Evolutionary conservation across 2,113 vertebrate genomes (phyloP), one percentile per base, ranked within the genome.

Genomic region (Tragelaphus imberbis): DNA sequence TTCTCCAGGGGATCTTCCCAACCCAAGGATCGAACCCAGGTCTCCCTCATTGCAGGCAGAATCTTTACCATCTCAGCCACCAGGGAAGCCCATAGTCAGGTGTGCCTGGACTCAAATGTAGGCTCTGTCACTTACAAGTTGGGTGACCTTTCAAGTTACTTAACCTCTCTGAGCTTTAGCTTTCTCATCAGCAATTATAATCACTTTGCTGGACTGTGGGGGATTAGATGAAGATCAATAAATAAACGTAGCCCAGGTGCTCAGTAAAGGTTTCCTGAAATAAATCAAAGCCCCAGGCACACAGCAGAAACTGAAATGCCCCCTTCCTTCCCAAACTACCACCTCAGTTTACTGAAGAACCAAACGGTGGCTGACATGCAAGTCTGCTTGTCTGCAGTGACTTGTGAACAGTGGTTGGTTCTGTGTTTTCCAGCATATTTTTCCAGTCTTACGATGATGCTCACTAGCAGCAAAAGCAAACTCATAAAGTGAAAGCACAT

Each of bases 401-500:
- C 84, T 8, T 81, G 63, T 84, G 4, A 91, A 61, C 30, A 84
- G 86, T 56, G 84, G 77, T 17, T 90, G 71, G 84, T 61, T 80
- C 63, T 56, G 16, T 30, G 85, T 88, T 95, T 94, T 93, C 86
- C 87, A 95, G 71, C 40, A 44, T 71, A n/a, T 79, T 91, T 97
- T 96, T 95, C 86, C 91, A 59, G 88, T 87, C 94, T 95, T 94
- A 93, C 0, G 53, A 92, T 27, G 93, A 87, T 55, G 75, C n/a
- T 93, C 85, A 84, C 82, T 97, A 79, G 85, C 81, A 97, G n/a
- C 44, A 75, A 95, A 91, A 75, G 65, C 82, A 95, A 92, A 95
- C 91, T 85, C 47, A 90, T 79, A 97, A 95, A 96, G 94, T 8
- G 68, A 92, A 92, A 96, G 95, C 82, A 92, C 44, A 95, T 81